A percentile compares a stretch with the other conserved stretches of the same genome.
phyloP scores from a whole-genome alignment of 1,140 invertebrate genomes.

The Radopholus similis region DNA sequence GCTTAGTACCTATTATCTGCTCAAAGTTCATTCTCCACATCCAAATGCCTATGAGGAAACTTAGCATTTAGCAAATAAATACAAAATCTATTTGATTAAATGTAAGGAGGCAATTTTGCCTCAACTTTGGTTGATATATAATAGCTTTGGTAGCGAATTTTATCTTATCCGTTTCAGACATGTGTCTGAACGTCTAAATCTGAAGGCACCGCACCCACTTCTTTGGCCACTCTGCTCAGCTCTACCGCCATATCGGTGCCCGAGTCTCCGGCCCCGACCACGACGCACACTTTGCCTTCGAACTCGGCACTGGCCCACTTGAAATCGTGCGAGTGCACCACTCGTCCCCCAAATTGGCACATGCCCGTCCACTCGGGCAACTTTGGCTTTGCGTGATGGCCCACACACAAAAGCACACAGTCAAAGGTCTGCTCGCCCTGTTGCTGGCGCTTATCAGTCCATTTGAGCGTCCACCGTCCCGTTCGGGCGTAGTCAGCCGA shows the following conservation, averaged over 20 bases:
- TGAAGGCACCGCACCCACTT: slow-evolving; percentile 4
- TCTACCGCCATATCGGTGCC: slow-evolving; percentile 66
- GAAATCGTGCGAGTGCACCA: slow-evolving; percentile 61
- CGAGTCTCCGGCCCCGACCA: slow-evolving; percentile 66
- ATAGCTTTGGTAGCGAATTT: not conserved
- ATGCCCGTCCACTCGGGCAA: slow-evolving; percentile 46
- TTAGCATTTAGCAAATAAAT: not conserved
- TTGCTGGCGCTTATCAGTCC: slow-evolving; percentile 5
- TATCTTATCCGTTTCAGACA: slow-evolving; percentile 61
- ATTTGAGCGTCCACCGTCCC: slow-evolving; percentile 49
- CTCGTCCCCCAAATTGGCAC: slow-evolving; percentile 61
- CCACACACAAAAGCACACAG: slow-evolving; percentile 47
- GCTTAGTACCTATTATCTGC: too few relatives aligned
- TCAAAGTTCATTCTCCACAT: too few relatives aligned
- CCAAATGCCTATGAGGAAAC: too few relatives aligned
- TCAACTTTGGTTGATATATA: not conserved
- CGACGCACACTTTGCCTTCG: slow-evolving; percentile 61
- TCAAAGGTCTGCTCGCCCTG: slow-evolving; percentile 59
- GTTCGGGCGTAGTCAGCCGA: slow-evolving; percentile 34
- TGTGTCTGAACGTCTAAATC: slow-evolving; percentile 60
- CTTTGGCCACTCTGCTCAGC: slow-evolving; percentile 60
- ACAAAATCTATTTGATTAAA: not conserved
- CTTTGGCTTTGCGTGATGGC: slow-evolving; percentile 60
- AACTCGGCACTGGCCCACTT: slow-evolving; percentile 51
- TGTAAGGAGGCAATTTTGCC: not conserved